Conservation (phyloP, 1,140 invertebrate genomes). For the Ceratina japonica region DNA sequence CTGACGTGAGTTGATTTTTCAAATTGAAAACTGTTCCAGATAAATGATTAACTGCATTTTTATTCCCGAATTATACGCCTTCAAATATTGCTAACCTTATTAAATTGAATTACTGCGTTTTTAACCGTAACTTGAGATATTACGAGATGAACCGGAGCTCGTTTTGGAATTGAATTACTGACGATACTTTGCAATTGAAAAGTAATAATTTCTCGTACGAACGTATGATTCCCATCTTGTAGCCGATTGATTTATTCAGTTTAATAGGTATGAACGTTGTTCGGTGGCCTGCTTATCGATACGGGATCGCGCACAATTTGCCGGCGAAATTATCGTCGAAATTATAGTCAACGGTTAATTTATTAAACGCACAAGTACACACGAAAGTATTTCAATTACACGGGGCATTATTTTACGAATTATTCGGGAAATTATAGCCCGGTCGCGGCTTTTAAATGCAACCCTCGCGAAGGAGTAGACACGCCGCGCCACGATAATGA, state of each 20-base stretch:
- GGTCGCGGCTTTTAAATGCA: constrained; percentile 43
- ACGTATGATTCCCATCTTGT: too few species aligned
- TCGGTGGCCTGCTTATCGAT: constrained; percentile 26
- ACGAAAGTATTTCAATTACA: constrained; percentile 57
- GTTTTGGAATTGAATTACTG: too few species aligned
- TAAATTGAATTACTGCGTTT: too few species aligned
- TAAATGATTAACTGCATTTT: too few species aligned
- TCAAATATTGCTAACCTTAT: too few species aligned
- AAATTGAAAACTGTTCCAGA: too few species aligned
- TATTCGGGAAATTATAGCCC: constrained; percentile 61
- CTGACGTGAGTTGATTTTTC: too few species aligned
- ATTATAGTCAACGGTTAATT: constrained; percentile 60
- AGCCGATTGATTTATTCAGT: constrained; percentile 30
- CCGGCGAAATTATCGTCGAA: constrained; percentile 42
- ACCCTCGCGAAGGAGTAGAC: constrained; percentile 22
- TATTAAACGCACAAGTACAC: constrained; percentile 52
- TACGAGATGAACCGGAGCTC: too few species aligned
- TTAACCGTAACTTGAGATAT: too few species aligned
- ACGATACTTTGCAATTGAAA: too few species aligned
- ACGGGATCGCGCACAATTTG: constrained; percentile 20
- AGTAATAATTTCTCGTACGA: too few species aligned
- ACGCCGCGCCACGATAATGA: neutral
- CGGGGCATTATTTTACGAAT: constrained; percentile 51
- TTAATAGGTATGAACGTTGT: constrained; percentile 8
- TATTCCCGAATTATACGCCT: too few species aligned